phyloP scores from a whole-genome alignment of 2,888 invertebrate genomes.

The Panopea generosa region DNA sequence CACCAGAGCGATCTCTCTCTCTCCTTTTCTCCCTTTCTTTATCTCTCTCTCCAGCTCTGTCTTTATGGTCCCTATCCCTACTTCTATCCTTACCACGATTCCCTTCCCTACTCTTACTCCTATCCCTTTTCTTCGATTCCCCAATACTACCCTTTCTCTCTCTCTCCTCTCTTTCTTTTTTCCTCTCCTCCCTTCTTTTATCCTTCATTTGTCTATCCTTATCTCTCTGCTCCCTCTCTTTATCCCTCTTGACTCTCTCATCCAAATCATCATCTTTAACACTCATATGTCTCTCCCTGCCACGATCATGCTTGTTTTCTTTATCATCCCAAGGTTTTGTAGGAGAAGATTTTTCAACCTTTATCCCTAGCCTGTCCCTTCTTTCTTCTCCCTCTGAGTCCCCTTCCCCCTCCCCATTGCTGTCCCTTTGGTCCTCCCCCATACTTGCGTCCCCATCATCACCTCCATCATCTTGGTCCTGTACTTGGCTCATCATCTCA shows the following conservation, averaged over 20 bases:
- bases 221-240: constrained; percentile 42
- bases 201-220: constrained; percentile 37
- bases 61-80: constrained; percentile 27
- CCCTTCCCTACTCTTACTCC: constrained; percentile 12
- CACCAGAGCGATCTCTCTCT: constrained; percentile 29
- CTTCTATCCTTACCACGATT: constrained; percentile 21
- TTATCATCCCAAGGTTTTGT: constrained; percentile 39
- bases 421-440: constrained; percentile 45
- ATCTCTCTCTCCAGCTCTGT: background rate
- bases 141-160: constrained; percentile 4
- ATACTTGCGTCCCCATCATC: constrained; percentile 53
- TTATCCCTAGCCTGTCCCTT: background rate
- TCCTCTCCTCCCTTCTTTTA: constrained; percentile 34
- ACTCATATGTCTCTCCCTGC: constrained; percentile 31
- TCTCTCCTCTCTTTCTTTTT: constrained; percentile 10
- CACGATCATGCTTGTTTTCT: constrained; percentile 31
- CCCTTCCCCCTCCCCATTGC: constrained; percentile 25
- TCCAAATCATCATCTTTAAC: constrained; percentile 42
- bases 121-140: constrained; percentile 11
- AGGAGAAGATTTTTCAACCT: constrained; percentile 13
- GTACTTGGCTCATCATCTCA: constrained; percentile 72
- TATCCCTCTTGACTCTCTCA: constrained; percentile 46
- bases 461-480: constrained; percentile 27
- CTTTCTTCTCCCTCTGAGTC: constrained; percentile 28
- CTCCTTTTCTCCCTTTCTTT: constrained; percentile 36